Evolutionary conservation across 2,797 vertebrate genomes (phyloP).

Genomic region (Cyprinodon diabolis): DNA sequence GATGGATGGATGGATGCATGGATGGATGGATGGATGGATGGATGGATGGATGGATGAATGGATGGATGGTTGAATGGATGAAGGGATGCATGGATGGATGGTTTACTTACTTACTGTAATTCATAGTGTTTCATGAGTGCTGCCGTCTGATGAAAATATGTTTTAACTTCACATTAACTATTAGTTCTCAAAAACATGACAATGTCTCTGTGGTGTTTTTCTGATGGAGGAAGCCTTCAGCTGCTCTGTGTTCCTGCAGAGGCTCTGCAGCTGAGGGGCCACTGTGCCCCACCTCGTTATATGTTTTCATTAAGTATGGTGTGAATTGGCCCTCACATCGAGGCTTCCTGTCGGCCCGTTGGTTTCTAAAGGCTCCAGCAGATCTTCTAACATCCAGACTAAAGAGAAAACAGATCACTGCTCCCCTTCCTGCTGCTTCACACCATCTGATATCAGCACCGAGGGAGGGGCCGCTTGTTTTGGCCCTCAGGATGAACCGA

Average conservation of each 20-base stretch:
- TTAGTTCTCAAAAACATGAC: too few species aligned
- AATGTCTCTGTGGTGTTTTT: too few species aligned
- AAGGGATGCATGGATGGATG: not conserved
- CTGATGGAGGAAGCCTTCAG: too few species aligned
- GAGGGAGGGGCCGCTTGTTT: constrained; percentile 34
- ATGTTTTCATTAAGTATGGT: too few species aligned
- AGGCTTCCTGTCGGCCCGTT: constrained; percentile 36
- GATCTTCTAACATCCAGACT: constrained; percentile 40
- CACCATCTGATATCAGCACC: constrained; percentile 21
- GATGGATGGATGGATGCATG: too few species aligned
- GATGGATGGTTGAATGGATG: not conserved
- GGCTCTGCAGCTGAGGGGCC: not conserved
- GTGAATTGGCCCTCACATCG: not conserved
- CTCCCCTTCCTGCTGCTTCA: not conserved
- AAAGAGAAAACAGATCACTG: constrained; percentile 33
- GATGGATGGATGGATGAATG: not conserved
- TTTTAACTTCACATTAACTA: too few species aligned
- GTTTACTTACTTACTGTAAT: too few species aligned
- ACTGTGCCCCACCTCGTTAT: too few species aligned
- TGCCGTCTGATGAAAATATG: too few species aligned
- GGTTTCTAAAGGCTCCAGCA: constrained; percentile 25
- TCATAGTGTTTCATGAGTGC: too few species aligned
- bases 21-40: not conserved
- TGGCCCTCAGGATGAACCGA: constrained; percentile 42
- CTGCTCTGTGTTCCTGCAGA: too few species aligned